Base-by-base conservation (phyloP, 2,888 invertebrate genomes). In the Nomada fabriciana region DNA sequence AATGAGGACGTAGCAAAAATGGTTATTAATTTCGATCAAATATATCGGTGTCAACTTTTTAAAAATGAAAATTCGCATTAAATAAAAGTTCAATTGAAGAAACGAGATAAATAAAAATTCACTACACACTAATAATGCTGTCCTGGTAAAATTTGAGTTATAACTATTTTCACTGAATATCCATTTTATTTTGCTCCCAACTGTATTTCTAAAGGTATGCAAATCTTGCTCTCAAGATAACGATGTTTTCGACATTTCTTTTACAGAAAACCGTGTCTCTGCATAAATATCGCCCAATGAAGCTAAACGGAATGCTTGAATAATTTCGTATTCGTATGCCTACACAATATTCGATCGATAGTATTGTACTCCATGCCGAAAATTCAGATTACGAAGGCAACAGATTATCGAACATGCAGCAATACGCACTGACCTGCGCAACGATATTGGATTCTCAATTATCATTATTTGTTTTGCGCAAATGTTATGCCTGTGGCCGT, bases 371-470 rank as follows among this genome's bases (percentile, higher is more conserved):
- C 15, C 9, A 18, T 43, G 23, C 23, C 20, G 67, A 23, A 75
- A 72, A 75, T 80, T 80, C 63, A 25, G 18, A 59, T 80, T 75
- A 67, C 61, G 29, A 29, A 25, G 18, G 4, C 25, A 43, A 47
- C 2, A 61, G 74, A 65, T 70, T 23, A 52, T 47, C 50, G n/a
- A 52, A 63, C 18, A 42, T 13, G 36, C 67, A 47, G 42, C 57
- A 15, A 15, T 36, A 50, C 15, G 29, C 68, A 42, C 29, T 52
- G 50, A 50, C 20, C 52, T 11, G 50, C 47, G 50, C 20, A 36
- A 9, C 20, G 36, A 29, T 75, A 72, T 64, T 42, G 65, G 77
- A 59, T 74, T 67, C 50, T 42, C 68, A 81, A 74, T 83, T 77
- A 77, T 29, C 5, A 29, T n/a, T 67, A 68, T 59, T 68, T 80